Conservation (phyloP, 2,113 vertebrate genomes). For the Phylloscopus whistleri region DNA sequence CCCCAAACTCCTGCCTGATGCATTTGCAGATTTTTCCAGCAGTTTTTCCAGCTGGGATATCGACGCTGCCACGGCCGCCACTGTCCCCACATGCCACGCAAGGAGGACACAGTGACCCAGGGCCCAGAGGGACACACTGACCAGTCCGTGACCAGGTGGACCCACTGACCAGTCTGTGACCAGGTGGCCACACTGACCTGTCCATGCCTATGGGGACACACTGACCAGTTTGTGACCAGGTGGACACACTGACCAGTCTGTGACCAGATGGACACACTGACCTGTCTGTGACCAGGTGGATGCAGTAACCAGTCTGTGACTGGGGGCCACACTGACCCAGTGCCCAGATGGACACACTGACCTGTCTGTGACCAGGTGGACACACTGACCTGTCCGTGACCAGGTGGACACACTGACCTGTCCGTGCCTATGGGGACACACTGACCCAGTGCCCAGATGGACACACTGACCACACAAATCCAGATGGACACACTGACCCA, state of each 20-base stretch:
- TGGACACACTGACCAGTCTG: neutral
- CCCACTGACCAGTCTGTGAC: neutral
- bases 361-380: neutral
- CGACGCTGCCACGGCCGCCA: fast-evolving
- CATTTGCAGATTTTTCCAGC: neutral
- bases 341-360: too few relatives aligned
- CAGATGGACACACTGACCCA: slow-evolving; percentile 49
- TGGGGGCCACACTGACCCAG: too few relatives aligned
- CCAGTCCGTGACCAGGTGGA: neutral
- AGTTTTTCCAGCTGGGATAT: neutral
- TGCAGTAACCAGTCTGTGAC: slow-evolving; percentile 46
- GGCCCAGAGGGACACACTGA: too few relatives aligned
- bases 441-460: too few relatives aligned
- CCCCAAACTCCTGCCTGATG: neutral
- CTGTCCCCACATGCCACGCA: neutral
- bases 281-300: too few relatives aligned
- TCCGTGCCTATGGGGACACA: too few relatives aligned
- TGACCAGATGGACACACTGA: neutral
- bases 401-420: neutral
- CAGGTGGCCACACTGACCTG: neutral
- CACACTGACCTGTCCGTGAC: neutral
- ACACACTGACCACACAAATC: slow-evolving; percentile 52
- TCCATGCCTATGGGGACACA: too few relatives aligned
- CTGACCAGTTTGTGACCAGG: neutral
- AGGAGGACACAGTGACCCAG: neutral